phyloP scores from a whole-genome alignment of 23 tunicate species.

The Diplosoma virens region DNA sequence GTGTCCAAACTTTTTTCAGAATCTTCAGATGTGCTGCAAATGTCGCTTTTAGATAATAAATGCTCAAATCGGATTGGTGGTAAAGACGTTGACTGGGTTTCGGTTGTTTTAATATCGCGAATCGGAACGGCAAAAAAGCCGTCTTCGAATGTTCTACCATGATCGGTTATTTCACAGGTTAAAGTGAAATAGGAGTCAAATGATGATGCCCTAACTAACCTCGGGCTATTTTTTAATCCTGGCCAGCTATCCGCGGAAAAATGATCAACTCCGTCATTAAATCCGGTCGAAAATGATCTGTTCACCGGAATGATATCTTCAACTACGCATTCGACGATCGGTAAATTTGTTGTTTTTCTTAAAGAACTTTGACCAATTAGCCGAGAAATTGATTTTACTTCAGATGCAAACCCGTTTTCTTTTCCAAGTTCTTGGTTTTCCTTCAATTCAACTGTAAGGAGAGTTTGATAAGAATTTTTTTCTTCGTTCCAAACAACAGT shows the following conservation, averaged over 20 bases:
- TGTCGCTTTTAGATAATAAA: background rate
- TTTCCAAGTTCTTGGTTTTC: background rate
- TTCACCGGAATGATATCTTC: conserved; percentile 20
- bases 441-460: background rate
- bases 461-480: conserved; percentile 5
- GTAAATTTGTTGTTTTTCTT: too few species aligned
- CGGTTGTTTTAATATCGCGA: background rate
- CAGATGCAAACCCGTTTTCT: too few species aligned
- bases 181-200: conserved; percentile 23
- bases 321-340: conserved; percentile 21
- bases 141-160: background rate
- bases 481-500: conserved; percentile 17
- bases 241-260: background rate
- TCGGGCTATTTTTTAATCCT: background rate
- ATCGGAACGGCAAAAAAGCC: conserved; percentile 2
- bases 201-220: background rate
- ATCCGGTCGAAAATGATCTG: conserved; percentile 25
- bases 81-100: background rate
- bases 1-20: background rate
- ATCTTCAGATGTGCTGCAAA: background rate
- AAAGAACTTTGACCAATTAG: too few species aligned
- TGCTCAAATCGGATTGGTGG: background rate
- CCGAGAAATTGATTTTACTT: too few species aligned
- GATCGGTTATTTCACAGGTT: background rate
- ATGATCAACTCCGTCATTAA: background rate